phyloP scores from a whole-genome alignment of 2,888 invertebrate genomes.

The Drosophila cognata region DNA sequence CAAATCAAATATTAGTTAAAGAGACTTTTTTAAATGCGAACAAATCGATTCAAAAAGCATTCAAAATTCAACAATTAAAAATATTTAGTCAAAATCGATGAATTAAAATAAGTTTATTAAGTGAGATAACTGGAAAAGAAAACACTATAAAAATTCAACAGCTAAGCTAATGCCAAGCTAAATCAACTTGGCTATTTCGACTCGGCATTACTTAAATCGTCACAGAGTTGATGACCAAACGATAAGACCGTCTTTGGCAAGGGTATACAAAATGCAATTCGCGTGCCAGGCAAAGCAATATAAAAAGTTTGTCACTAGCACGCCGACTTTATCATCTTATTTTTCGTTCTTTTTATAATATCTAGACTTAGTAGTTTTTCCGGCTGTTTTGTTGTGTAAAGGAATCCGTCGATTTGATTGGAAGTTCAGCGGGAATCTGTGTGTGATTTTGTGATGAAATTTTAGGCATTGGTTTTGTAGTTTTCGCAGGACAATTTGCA shows the following conservation, averaged over 20 bases:
- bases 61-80: neutral
- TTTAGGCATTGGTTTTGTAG: constrained; percentile 2
- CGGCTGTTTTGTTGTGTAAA: constrained; percentile 24
- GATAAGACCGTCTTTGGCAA: neutral
- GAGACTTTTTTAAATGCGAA: neutral
- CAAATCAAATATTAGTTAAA: neutral
- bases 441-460: constrained; percentile 29
- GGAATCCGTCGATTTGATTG: constrained; percentile 17
- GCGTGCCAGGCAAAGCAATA: constrained; percentile 52
- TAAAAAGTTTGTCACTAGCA: constrained; percentile 36
- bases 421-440: constrained; percentile 23
- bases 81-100: neutral
- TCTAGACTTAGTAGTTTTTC: constrained; percentile 3
- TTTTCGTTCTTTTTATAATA: neutral
- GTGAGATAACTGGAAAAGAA: neutral
- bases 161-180: neutral
- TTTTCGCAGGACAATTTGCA: constrained; percentile 49
- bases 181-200: neutral
- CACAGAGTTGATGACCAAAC: neutral
- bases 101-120: neutral
- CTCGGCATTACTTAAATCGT: neutral
- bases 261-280: constrained; percentile 13
- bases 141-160: neutral
- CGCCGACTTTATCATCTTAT: constrained; percentile 12
- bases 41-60: rapidly evolving